Conservation (phyloP, 2,113 vertebrate species). For the Noctilio leporinus region DNA sequence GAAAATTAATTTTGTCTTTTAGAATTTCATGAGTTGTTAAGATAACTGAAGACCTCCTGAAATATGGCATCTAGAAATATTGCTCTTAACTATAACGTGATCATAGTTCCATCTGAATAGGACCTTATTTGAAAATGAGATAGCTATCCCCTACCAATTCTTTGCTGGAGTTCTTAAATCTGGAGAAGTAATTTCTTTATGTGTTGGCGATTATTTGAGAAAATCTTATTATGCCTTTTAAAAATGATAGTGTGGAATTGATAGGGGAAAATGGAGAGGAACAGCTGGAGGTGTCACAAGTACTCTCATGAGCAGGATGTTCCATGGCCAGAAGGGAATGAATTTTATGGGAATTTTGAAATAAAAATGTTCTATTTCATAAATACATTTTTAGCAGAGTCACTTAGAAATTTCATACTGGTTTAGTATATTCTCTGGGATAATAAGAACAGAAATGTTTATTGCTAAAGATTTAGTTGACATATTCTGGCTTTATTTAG, state of each 20-base stretch:
- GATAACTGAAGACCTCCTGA: not conserved
- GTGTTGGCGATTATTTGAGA: not conserved
- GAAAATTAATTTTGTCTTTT: constrained; percentile 10
- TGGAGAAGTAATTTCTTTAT: constrained; percentile 10
- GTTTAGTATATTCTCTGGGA: not conserved
- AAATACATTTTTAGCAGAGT: not conserved
- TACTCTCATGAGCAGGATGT: not conserved
- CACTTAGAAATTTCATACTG: not conserved
- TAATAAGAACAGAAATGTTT: not conserved
- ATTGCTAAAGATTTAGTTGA: not conserved
- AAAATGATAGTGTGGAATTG: not conserved
- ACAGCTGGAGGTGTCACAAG: not conserved
- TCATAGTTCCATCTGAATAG: not conserved
- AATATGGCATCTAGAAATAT: not conserved
- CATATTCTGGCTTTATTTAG: not conserved
- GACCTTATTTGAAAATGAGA: not conserved
- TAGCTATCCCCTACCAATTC: not conserved
- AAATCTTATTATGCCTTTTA: constrained; percentile 16
- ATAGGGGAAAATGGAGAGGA: not conserved
- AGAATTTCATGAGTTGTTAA: not conserved
- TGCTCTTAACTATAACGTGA: not conserved
- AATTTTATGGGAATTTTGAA: not conserved
- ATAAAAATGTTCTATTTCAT: not conserved
- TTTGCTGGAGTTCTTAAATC: not conserved
- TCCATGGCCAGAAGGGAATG: not conserved